Evolutionary conservation across 2,797 vertebrate species (phyloP).

Genomic region (Syngnathus acus): DNA sequence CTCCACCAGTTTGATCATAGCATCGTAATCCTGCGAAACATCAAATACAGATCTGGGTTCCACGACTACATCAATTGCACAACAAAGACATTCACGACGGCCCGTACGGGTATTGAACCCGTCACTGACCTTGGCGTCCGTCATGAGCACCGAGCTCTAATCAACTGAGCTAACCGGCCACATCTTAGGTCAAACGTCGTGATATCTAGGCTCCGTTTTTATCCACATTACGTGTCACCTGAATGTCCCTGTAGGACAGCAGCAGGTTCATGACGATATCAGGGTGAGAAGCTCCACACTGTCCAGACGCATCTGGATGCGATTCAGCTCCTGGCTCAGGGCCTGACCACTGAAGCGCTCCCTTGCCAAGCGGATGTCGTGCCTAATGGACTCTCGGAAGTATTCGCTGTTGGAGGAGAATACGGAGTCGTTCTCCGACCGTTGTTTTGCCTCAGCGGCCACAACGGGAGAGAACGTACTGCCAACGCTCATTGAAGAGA

Average conservation of each 20-base stretch:
- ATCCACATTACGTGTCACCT: background rate
- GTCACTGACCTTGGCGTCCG: constrained; percentile 57
- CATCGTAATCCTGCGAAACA: constrained; percentile 75
- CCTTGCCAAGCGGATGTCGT: constrained; percentile 79
- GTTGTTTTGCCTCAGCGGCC: too few species aligned
- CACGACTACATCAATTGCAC: too few species aligned
- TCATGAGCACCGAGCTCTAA: constrained; percentile 74
- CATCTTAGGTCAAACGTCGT: background rate
- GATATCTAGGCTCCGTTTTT: too few species aligned
- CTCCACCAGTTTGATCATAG: constrained; percentile 83
- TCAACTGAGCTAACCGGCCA: constrained; percentile 64
- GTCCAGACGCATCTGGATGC: constrained; percentile 83
- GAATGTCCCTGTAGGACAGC: constrained; percentile 82
- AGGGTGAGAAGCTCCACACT: constrained; percentile 83
- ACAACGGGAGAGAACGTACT: background rate
- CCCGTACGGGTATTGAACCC: constrained; percentile 69
- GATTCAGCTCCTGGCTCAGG: constrained; percentile 75
- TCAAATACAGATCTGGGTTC: background rate
- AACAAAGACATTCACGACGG: constrained; percentile 7
- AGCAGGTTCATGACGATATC: constrained; percentile 87
- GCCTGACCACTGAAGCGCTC: constrained; percentile 75
- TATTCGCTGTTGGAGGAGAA: constrained; percentile 69
- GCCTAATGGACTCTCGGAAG: constrained; percentile 79
- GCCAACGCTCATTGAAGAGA: too few species aligned
- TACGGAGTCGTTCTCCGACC: background rate